Base-by-base conservation (phyloP, 1,140 invertebrate genomes). In the Oryzaephilus surinamensis region DNA sequence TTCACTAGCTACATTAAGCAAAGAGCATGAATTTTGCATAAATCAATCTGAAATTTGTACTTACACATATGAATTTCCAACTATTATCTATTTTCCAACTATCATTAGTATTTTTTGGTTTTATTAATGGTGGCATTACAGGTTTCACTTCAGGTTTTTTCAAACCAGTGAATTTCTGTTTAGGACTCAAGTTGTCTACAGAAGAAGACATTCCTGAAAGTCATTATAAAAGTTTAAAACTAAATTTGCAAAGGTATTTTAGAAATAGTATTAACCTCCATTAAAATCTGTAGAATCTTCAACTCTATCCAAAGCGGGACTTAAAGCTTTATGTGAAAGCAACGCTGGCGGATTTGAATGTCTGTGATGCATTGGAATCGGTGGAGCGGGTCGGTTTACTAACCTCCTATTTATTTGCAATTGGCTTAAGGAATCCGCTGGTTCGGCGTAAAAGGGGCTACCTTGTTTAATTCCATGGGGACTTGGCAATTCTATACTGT, bases 361-460 rank as follows among this genome's bases (percentile, higher is more conserved):
- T 4, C 76, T 55, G 32, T 73, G 74, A 44, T 58, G 51, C 32
- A 54, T 39, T 8, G 50, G 48, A 35, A 57, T 49, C 13, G 51
- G 32, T 24, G 51, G 47, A 20, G 30, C 56, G 45, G 29, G 54
- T 52, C 6, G 52, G 48, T 17, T 41, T 36, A 6, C 38, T 34
- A 3, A 53, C 44, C 8, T 32, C 27, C 8, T 35, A 36, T 16
- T 28, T 19, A 28, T 27, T 32, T 48, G 33, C 6, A 11, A 13
- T 46, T 71, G 70, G 19, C 64, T 68, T 26, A 94, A 70, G 11
- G 87, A 79, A 68, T 93, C 89, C 6, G 88, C 86, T 21, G 90
- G 90, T 64, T 93, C 89, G 2, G 87, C 84, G 60, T 94, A 94
- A 50, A 91, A 89, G 0, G 89, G 88, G 60, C 87, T 91, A 7